phyloP scores from a whole-genome alignment of 2,888 invertebrate genomes.

The Sussaba pulchella region DNA sequence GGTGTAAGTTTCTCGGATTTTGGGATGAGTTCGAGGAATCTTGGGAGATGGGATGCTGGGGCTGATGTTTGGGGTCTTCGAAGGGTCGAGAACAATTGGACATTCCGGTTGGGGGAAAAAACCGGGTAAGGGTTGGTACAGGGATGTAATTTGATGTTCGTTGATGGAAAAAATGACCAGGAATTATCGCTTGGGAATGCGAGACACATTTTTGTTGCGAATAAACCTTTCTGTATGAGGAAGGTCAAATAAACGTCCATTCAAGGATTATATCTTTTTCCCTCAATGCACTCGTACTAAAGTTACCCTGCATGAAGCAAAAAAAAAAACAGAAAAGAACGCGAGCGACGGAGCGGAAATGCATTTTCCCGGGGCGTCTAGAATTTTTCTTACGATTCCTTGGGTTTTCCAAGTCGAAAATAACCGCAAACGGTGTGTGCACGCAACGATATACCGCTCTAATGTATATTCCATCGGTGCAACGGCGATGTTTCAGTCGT shows the following conservation, averaged over 20 bases:
- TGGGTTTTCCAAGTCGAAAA: slow-evolving; percentile 49
- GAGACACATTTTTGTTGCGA: too few relatives aligned
- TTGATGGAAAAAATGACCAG: too few relatives aligned
- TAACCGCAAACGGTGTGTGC: slow-evolving; percentile 43
- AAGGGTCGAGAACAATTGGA: slow-evolving; percentile 7
- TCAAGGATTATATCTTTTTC: slow-evolving; percentile 61
- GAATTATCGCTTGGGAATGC: too few relatives aligned
- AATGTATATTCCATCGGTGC: slow-evolving; percentile 77
- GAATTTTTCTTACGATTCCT: slow-evolving; percentile 43
- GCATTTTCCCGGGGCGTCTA: slow-evolving; percentile 26
- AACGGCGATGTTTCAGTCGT: too few relatives aligned
- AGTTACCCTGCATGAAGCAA: slow-evolving; percentile 56
- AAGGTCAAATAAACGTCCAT: too few relatives aligned
- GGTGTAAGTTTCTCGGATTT: slow-evolving; percentile 42
- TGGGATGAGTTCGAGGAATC: slow-evolving; percentile 50
- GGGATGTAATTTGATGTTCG: too few relatives aligned
- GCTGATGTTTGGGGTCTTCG: background rate
- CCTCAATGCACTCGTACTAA: slow-evolving; percentile 64
- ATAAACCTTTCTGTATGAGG: too few relatives aligned
- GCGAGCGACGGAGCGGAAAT: slow-evolving; percentile 32
- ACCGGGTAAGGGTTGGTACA: background rate
- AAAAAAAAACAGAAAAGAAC: too few relatives aligned
- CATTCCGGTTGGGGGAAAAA: background rate
- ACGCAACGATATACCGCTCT: slow-evolving; percentile 72
- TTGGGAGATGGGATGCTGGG: slow-evolving; percentile 18